A percentile compares a stretch with the other conserved stretches of the same genome.
phyloP scores from a whole-genome alignment of 2,888 invertebrate genomes.

The Lepidochrysops patricia region DNA sequence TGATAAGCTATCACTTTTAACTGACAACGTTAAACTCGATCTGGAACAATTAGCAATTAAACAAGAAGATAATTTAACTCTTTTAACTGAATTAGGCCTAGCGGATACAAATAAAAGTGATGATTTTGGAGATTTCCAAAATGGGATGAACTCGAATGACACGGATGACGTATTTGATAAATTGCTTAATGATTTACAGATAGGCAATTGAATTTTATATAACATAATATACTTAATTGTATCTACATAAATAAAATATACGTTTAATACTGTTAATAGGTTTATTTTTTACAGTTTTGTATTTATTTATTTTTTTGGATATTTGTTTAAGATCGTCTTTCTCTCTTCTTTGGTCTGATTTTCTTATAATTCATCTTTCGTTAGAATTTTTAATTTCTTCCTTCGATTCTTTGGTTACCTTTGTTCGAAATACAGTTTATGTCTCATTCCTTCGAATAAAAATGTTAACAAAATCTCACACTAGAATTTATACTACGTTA shows the following conservation, averaged over 20 bases:
- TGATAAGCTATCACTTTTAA: constrained; percentile 47
- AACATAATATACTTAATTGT: too few relatives aligned
- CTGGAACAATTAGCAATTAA: constrained; percentile 6
- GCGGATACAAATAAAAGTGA: constrained; percentile 58
- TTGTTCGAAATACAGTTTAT: too few relatives aligned
- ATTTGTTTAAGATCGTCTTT: neutral
- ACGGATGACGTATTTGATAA: constrained; percentile 61
- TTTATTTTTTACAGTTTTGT: neutral
- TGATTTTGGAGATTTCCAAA: constrained; percentile 65
- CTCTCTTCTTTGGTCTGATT: too few relatives aligned
- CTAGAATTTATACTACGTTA: neutral
- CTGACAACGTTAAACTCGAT: constrained; percentile 34
- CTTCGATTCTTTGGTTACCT: too few relatives aligned
- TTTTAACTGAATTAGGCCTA: constrained; percentile 74
- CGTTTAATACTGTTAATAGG: neutral
- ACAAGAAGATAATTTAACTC: constrained; percentile 39
- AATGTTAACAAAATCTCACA: neutral
- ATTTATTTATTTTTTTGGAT: too few relatives aligned
- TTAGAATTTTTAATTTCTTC: too few relatives aligned
- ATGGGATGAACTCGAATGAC: constrained; percentile 45
- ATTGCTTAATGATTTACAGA: constrained; percentile 51
- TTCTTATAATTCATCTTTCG: too few relatives aligned
- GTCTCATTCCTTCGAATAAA: too few relatives aligned
- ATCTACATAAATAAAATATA: neutral
- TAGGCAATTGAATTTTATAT: constrained; percentile 34